Evolutionary conservation across 2,888 invertebrate species (phyloP).

Genomic region (Cylindroiulus punctatus): DNA sequence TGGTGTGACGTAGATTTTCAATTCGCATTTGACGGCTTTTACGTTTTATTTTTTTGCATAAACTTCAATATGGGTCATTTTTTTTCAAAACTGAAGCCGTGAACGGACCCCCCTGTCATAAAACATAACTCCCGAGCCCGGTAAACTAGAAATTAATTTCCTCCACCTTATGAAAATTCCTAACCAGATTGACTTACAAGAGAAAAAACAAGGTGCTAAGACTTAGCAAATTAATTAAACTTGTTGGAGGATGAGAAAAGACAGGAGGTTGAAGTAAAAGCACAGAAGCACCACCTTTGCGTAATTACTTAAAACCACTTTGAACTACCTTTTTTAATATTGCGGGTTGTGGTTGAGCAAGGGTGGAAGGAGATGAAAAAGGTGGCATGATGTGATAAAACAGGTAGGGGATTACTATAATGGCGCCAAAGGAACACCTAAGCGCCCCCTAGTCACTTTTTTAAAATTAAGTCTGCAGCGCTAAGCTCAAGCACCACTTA

Average conservation of each 20-base stretch:
- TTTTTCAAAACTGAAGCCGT: not conserved
- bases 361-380: not conserved
- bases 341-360: slow-evolving; percentile 24
- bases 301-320: slow-evolving; percentile 45
- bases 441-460: not conserved
- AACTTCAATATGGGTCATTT: slow-evolving; percentile 9
- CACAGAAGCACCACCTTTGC: not conserved
- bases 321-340: not conserved
- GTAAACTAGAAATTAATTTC: not conserved
- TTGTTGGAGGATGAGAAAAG: slow-evolving; percentile 14
- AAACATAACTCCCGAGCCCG: not conserved
- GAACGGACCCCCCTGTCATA: not conserved
- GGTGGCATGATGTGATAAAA: not conserved
- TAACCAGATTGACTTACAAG: not conserved
- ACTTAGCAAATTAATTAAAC: slow-evolving; percentile 9
- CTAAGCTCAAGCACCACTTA: not conserved
- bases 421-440: not conserved
- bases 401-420: not conserved
- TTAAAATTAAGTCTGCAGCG: not conserved
- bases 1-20: too few species aligned
- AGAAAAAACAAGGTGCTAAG: not conserved
- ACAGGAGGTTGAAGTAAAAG: not conserved
- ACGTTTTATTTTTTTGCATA: not conserved
- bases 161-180: not conserved
- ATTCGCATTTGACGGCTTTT: too few species aligned